phyloP scores from a whole-genome alignment of 1,140 invertebrate genomes.

The Rhyzopertha dominica region DNA sequence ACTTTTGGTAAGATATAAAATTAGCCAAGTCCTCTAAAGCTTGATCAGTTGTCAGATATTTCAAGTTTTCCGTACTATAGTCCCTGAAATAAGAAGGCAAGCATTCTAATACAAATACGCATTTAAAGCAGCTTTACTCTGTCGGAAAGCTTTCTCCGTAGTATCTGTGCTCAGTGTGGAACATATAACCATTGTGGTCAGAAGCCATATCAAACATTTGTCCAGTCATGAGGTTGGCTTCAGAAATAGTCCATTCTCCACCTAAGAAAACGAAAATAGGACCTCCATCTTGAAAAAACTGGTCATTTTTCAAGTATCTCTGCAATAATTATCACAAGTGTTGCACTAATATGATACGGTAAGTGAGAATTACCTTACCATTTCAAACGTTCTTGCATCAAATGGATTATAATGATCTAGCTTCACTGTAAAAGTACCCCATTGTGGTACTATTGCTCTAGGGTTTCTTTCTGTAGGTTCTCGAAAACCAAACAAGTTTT shows the following conservation, averaged over 20 bases:
- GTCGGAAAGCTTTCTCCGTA: constrained; percentile 75
- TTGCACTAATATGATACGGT: not conserved
- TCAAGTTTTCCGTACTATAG: too few species aligned
- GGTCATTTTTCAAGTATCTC: constrained; percentile 15
- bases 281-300: constrained; percentile 18
- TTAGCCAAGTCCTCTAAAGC: too few species aligned
- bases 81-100: too few species aligned
- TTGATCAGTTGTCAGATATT: too few species aligned
- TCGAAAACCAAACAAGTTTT: too few species aligned
- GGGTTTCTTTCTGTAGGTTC: too few species aligned
- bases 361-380: constrained; percentile 7
- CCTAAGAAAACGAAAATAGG: constrained; percentile 72
- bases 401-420: constrained; percentile 14
- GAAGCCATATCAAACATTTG: constrained; percentile 55
- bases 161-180: constrained; percentile 74
- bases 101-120: not conserved
- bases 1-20: too few species aligned
- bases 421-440: not conserved
- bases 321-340: constrained; percentile 40
- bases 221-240: constrained; percentile 46
- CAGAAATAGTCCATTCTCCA: constrained; percentile 56
- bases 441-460: not conserved
- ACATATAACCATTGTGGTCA: constrained; percentile 55
- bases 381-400: constrained; percentile 12
- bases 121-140: constrained; percentile 41